These are phyloP conservation scores for Heteromurus nitidus DNA, from an alignment of 2,888 invertebrate genomes.

Conservation along the genomic window DNA sequence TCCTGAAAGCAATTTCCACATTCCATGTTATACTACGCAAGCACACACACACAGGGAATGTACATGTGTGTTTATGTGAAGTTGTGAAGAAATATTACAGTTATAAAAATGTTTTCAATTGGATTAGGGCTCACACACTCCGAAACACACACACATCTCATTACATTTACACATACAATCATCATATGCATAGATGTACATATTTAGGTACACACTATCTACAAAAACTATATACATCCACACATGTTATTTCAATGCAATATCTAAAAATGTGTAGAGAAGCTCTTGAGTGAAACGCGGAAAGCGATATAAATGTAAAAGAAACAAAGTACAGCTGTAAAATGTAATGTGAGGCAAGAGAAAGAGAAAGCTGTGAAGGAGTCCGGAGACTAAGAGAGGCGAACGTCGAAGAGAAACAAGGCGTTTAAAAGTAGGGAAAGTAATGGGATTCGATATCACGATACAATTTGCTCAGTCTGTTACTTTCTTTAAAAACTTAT, in stretches of 20 bases:
- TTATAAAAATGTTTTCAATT: constrained; percentile 58
- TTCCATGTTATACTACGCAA: background rate
- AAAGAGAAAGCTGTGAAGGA: constrained; percentile 19
- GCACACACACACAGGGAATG: too few relatives aligned
- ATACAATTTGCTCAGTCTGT: constrained; percentile 59
- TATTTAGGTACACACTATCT: too few relatives aligned
- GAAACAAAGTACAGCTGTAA: constrained; percentile 42
- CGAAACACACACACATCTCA: constrained; percentile 8
- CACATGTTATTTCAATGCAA: too few relatives aligned
- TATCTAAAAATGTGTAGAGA: background rate
- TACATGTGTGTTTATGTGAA: constrained; percentile 25
- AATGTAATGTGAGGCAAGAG: constrained; percentile 41
- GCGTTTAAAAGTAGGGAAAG: constrained; percentile 51
- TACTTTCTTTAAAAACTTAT: constrained; percentile 36
- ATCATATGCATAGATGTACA: background rate
- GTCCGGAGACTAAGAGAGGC: too few relatives aligned
- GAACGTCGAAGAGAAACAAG: constrained; percentile 16
- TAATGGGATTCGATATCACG: constrained; percentile 60
- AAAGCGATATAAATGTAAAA: constrained; percentile 52
- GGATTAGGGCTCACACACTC: constrained; percentile 42
- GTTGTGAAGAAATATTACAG: constrained; percentile 33
- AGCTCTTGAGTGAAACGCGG: background rate
- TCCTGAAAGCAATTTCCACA: constrained; percentile 7
- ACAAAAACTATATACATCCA: too few relatives aligned
- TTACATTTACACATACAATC: constrained; percentile 18